Base-by-base conservation (phyloP, 2,797 vertebrate genomes). In the Propithecus deckenii region DNA sequence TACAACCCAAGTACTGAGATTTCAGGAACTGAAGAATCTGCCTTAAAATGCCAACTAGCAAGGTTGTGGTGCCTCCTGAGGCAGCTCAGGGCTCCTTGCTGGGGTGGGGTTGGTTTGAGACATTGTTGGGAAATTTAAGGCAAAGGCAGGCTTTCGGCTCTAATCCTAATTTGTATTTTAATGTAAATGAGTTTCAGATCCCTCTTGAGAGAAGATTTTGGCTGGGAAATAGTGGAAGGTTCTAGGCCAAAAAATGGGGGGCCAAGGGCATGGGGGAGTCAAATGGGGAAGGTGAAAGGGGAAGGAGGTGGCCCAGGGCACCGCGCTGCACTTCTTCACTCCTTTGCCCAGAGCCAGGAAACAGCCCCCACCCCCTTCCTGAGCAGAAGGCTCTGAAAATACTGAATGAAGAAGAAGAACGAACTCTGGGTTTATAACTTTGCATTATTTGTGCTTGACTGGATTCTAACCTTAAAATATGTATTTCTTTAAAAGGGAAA, bases 141-240 rank as follows among this genome's bases (percentile, higher is more conserved):
- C 43, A 46, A 38, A 89, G 63, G 86, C 38, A n/a, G 22, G 6
- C 18, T 52, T 55, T 91, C 78, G 76, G 89, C 48, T 67, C 69
- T 28, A 57, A 55, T 65, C 67, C 25, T 94, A 79, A 97, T 89
- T 94, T 94, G 94, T 93, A 69, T 97, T 85, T 97, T 50, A 72
- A 93, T 96, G 93, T 93, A 96, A 97, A 97, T 96, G 55, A 97
- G 97, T 97, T 98, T 97, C 97, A 97, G 86, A 96, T 97, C 96
- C 96, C 96, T 97, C 67, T 96, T 93, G 35, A 91, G 65, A 91
- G 84, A 69, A 69, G 13, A 41, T 43, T 92, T 74, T 69, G 89
- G 25, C 89, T 96, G 93, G 86, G 94, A 97, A 96, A 85, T 15
- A 7, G 65, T 90, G 86, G 93, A 95, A 0, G 1, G 9, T 69